Evolutionary conservation across 1,140 invertebrate genomes (phyloP).

Genomic region (Potamilus streckersoni): DNA sequence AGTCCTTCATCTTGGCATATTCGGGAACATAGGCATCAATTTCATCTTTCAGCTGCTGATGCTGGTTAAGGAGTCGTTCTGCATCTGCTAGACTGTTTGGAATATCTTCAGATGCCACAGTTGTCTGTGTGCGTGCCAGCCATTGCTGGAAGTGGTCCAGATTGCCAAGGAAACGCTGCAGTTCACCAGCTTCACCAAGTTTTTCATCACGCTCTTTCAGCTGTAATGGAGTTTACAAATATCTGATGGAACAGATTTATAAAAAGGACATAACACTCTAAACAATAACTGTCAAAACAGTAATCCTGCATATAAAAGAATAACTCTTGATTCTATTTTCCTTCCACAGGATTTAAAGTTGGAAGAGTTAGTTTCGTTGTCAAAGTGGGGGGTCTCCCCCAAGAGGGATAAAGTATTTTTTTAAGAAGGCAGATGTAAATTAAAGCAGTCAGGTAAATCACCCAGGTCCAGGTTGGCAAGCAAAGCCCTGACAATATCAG

Average conservation of each 20-base stretch:
- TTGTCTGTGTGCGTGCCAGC: constrained; percentile 98
- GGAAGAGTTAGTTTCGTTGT: too few relatives aligned
- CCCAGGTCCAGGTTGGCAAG: too few relatives aligned
- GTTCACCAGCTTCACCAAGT: constrained; percentile 97
- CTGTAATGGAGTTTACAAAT: constrained; percentile 62
- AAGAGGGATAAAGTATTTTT: too few relatives aligned
- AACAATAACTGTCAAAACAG: too few relatives aligned
- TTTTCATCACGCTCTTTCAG: constrained; percentile 97
- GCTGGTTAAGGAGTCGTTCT: constrained; percentile 93
- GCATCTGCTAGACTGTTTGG: constrained; percentile 96
- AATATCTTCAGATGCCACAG: constrained; percentile 95
- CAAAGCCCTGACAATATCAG: too few relatives aligned
- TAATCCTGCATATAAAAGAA: too few relatives aligned
- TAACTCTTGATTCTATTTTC: too few relatives aligned
- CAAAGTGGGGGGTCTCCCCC: too few relatives aligned
- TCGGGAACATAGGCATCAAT: constrained; percentile 99
- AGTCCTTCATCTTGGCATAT: constrained; percentile 99
- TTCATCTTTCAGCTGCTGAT: constrained; percentile 98
- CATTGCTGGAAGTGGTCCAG: constrained; percentile 99
- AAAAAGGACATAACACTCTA: too few relatives aligned
- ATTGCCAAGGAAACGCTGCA: constrained; percentile 98
- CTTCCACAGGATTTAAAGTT: too few relatives aligned
- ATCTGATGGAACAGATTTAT: not conserved
- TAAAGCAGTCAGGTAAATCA: too few relatives aligned
- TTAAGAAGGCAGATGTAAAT: too few relatives aligned